Evolutionary conservation across 2,888 invertebrate species (phyloP).

Genomic region (Pegoplata infirma): DNA sequence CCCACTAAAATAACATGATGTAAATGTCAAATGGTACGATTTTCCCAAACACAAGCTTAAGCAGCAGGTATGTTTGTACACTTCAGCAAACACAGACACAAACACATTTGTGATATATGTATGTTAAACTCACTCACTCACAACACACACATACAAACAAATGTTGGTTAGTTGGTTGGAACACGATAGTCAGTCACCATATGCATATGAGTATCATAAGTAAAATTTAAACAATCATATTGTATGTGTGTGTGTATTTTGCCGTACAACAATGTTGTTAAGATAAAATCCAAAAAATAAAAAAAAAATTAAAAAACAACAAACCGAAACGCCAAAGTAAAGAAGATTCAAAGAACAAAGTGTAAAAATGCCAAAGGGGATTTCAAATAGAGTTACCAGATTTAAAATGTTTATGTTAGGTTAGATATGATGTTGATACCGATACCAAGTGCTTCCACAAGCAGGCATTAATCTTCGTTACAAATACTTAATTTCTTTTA

Average conservation of each 20-base stretch:
- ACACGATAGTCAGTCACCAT: slow-evolving; percentile 23
- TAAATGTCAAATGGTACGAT: slow-evolving; percentile 59
- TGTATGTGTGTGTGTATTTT: slow-evolving; percentile 21
- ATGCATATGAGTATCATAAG: slow-evolving; percentile 52
- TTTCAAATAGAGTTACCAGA: slow-evolving; percentile 20
- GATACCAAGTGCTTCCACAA: too few species aligned
- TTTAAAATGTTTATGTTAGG: background rate
- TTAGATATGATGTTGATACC: too few species aligned
- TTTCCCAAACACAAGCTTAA: too few species aligned
- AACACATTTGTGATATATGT: background rate
- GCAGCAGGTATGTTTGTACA: too few species aligned
- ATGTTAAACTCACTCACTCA: background rate
- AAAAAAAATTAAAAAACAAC: background rate
- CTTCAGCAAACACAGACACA: background rate
- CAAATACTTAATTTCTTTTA: too few species aligned
- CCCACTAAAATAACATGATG: slow-evolving; percentile 47
- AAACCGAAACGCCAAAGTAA: slow-evolving; percentile 23
- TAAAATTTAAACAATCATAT: slow-evolving; percentile 29
- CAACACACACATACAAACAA: too few species aligned
- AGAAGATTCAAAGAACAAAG: slow-evolving; percentile 26
- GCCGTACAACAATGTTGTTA: slow-evolving; percentile 36
- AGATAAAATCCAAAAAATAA: slow-evolving; percentile 27
- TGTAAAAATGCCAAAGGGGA: slow-evolving; percentile 55
- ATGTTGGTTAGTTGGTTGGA: too few species aligned
- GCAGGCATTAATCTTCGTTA: too few species aligned